Evolutionary conservation across 1,140 invertebrate genomes (phyloP).

Genomic region (Aradophagus sp.): DNA sequence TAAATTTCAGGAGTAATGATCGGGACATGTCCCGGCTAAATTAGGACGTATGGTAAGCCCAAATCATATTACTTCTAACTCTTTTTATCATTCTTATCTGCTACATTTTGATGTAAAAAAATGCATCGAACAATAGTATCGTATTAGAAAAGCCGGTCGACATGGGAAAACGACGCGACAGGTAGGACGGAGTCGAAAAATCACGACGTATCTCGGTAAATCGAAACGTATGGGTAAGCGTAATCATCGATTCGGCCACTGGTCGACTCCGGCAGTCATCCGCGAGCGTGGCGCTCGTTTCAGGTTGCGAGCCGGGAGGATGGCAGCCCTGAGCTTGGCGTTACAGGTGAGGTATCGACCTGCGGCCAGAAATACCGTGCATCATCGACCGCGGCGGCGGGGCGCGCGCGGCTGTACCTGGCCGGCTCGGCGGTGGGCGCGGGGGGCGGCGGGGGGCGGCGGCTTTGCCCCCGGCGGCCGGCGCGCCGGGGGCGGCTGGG

Average conservation of each 20-base stretch:
- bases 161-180: too few species aligned
- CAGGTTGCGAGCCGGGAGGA: constrained; percentile 38
- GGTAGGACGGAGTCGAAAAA: too few species aligned
- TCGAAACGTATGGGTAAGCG: not conserved
- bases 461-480: constrained; percentile 18
- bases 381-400: constrained; percentile 70
- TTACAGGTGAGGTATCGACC: constrained; percentile 74
- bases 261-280: not conserved
- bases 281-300: constrained; percentile 10
- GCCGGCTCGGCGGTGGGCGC: constrained; percentile 43
- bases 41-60: too few species aligned
- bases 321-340: constrained; percentile 61
- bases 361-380: constrained; percentile 74
- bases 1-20: too few species aligned
- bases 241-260: too few species aligned
- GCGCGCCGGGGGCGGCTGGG: constrained; percentile 43
- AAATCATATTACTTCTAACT: too few species aligned
- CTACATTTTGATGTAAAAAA: too few species aligned
- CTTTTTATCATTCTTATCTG: too few species aligned
- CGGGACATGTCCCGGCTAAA: too few species aligned
- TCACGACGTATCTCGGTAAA: not conserved
- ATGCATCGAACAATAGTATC: too few species aligned
- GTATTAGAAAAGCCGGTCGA: too few species aligned
- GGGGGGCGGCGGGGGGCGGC: constrained; percentile 36
- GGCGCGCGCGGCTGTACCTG: constrained; percentile 66